Evolutionary conservation across 2,888 invertebrate species (phyloP).

Genomic region (Tromatobia lineatoria): DNA sequence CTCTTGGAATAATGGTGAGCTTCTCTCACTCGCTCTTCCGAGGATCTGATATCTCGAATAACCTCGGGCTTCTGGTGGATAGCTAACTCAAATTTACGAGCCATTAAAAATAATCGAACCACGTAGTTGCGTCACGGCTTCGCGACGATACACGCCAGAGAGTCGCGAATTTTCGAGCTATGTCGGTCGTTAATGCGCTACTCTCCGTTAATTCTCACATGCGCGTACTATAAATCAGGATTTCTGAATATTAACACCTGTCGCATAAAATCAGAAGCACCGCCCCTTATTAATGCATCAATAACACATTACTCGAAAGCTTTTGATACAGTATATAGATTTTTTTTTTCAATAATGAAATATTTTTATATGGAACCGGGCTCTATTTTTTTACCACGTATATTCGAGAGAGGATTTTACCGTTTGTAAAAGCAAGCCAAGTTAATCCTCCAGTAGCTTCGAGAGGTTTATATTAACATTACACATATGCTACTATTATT

Average conservation of each 20-base stretch:
- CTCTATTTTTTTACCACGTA: background rate
- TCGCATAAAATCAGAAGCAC: constrained; percentile 15
- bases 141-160: constrained; percentile 59
- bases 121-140: constrained; percentile 59
- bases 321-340: background rate
- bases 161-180: constrained; percentile 52
- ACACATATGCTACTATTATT: background rate
- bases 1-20: constrained; percentile 78
- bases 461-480: background rate
- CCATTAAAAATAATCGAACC: constrained; percentile 74
- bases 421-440: background rate
- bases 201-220: constrained; percentile 46
- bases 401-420: background rate
- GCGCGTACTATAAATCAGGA: constrained; percentile 30
- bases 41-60: constrained; percentile 54
- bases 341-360: background rate
- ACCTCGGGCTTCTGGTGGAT: constrained; percentile 60
- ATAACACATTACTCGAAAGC: background rate
- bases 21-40: constrained; percentile 63
- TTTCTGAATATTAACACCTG: constrained; percentile 19
- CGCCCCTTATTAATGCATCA: constrained; percentile 3
- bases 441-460: background rate
- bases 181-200: constrained; percentile 2
- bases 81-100: constrained; percentile 72
- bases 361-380: background rate